These are phyloP conservation scores for Pogona vitticeps DNA, from an alignment of 2,113 vertebrate genomes.

Conservation along the genomic window DNA sequence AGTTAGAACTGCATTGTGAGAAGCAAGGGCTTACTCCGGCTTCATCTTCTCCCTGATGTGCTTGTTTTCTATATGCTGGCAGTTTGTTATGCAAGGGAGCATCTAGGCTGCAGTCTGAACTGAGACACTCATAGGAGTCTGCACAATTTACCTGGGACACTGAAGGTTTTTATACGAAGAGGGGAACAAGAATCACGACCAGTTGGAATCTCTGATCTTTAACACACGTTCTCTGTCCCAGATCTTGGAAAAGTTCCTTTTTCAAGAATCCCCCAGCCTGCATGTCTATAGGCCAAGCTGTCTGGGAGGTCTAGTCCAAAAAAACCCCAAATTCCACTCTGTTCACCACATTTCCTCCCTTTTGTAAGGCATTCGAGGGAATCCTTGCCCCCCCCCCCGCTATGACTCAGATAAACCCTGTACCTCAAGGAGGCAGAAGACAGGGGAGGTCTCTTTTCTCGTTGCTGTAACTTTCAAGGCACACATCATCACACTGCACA, in stretches of 20 bases:
- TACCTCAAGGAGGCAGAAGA: rapidly evolving
- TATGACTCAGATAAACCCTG: constrained; percentile 59
- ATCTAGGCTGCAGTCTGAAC: neutral
- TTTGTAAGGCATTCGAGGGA: constrained; percentile 42
- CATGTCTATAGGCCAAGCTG: too few species aligned
- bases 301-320: too few species aligned
- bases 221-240: neutral
- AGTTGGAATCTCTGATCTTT: neutral
- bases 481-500: neutral
- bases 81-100: neutral
- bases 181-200: neutral
- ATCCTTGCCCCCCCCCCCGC: neutral
- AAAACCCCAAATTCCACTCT: too few species aligned
- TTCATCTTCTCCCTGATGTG: too few species aligned
- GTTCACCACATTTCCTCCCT: constrained; percentile 4
- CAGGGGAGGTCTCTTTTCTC: neutral
- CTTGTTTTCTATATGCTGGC: too few species aligned
- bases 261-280: too few species aligned
- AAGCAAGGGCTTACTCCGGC: neutral
- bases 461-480: too few species aligned
- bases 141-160: neutral
- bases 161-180: neutral
- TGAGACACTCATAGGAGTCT: neutral
- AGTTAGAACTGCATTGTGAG: too few species aligned
- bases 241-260: too few species aligned